Evolutionary conservation across 2,113 vertebrate genomes (phyloP), one percentile per base, ranked within the genome.

Genomic region (Sylvietta virens): DNA sequence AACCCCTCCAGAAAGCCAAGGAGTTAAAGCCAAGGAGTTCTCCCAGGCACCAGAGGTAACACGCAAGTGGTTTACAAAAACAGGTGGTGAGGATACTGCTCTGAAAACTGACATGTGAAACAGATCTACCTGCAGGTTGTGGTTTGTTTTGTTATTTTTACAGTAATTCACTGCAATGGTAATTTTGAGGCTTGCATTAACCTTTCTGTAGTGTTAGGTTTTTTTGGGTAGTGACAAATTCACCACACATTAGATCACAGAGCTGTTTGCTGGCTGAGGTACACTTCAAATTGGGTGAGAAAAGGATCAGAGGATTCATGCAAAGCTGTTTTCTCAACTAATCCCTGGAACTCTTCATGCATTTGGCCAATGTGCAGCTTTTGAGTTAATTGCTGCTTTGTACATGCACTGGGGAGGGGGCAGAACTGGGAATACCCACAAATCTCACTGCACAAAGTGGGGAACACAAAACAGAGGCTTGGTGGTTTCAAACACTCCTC

Each of bases 251-350:
- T 45, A 62, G 40, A 69, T 58, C 58, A 78, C 51, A 86, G 72
- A 73, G 88, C 50, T 81, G 69, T 11, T 94, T 4, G 11, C 51
- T 67, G 51, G 56, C 80, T 44, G 33, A 86, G 67, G 67, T 37
- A 47, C 9, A 4, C 66, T 69, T 82, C 48, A 92, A 86, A 90
- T 81, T 81, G 54, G 54, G 76, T 81, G 88, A 86, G 80, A 83
- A 92, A 86, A 91, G 60, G 72, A 93, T 92, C 56, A 62, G 72
- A 86, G 48, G 1, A 87, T 53, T 92, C 76, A 81, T 5, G 42
- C 67, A 93, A 95, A 86, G 58, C 66, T 85, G 45, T 81, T 87
- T 83, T 82, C 91, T 94, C 42, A 91, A 69, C 85, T 91, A 90
- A 90, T 61, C 65, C 69, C 78, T 60, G 35, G 35, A 85, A 82